These are phyloP conservation scores for Sarcophaga bullata DNA, from an alignment of 1,140 invertebrate species.

Conservation along the genomic window DNA sequence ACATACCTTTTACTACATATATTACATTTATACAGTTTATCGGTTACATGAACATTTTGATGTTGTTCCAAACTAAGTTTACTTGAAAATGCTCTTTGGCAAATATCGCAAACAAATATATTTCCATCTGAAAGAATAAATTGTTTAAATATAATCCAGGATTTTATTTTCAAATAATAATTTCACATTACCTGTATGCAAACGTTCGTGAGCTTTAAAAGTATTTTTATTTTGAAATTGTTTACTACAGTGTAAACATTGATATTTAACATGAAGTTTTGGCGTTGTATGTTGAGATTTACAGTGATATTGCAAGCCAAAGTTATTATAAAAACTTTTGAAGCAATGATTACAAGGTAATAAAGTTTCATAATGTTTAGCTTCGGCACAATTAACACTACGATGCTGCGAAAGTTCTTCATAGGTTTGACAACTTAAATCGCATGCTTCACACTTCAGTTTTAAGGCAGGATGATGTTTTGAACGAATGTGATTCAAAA, in stretches of 20 bases:
- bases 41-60: slow-evolving; percentile 16
- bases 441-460: slow-evolving; percentile 38
- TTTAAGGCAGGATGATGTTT: slow-evolving; percentile 38
- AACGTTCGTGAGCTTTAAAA: slow-evolving; percentile 27
- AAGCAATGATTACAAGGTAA: slow-evolving; percentile 37
- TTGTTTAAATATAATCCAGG: neutral
- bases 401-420: slow-evolving; percentile 22
- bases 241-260: slow-evolving; percentile 33
- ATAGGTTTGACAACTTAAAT: neutral
- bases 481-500: slow-evolving; percentile 40
- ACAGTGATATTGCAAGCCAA: slow-evolving; percentile 20
- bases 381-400: neutral
- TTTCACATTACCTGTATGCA: slow-evolving; percentile 29
- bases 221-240: slow-evolving; percentile 11
- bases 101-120: slow-evolving; percentile 16
- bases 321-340: neutral
- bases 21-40: slow-evolving; percentile 30
- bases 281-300: neutral
- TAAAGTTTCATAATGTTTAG: neutral
- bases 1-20: slow-evolving; percentile 43
- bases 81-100: slow-evolving; percentile 31
- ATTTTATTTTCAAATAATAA: neutral
- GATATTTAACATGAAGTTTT: neutral
- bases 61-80: slow-evolving; percentile 32
- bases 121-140: slow-evolving; percentile 37